phyloP scores from a whole-genome alignment of 2,888 invertebrate genomes.

The Cistogaster globosa region DNA sequence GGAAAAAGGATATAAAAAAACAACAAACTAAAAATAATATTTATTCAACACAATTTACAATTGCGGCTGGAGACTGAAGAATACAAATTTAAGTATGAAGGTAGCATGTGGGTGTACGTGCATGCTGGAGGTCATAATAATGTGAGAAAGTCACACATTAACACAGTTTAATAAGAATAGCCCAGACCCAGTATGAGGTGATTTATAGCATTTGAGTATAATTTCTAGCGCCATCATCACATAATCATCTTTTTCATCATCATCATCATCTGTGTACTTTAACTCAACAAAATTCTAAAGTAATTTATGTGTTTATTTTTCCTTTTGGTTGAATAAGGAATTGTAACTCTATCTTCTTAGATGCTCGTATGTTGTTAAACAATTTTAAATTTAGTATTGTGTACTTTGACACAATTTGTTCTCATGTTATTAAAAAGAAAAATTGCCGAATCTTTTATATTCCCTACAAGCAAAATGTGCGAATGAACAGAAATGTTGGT shows the following conservation, averaged over 20 bases:
- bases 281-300: not conserved
- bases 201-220: not conserved
- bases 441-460: not conserved
- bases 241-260: slow-evolving; percentile 20
- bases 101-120: slow-evolving; percentile 16
- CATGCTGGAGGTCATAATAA: slow-evolving; percentile 51
- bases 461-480: not conserved
- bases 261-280: not conserved
- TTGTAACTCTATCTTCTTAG: slow-evolving; percentile 15
- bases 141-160: slow-evolving; percentile 59
- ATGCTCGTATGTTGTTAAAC: not conserved
- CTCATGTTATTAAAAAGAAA: not conserved
- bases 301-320: not conserved
- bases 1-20: slow-evolving; percentile 44
- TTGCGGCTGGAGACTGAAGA: slow-evolving; percentile 5
- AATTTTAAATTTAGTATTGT: slow-evolving; percentile 21
- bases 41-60: slow-evolving; percentile 37
- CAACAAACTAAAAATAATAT: slow-evolving; percentile 32
- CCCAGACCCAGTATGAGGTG: not conserved
- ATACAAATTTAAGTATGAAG: not conserved
- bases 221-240: slow-evolving; percentile 43
- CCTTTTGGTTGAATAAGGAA: slow-evolving; percentile 1
- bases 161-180: slow-evolving; percentile 54
- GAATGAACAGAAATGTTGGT: not conserved
- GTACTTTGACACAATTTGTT: slow-evolving; percentile 59